Base-by-base conservation (phyloP, 37 sponge, comb jelly and placozoan species). In the Axinella damicornis region DNA sequence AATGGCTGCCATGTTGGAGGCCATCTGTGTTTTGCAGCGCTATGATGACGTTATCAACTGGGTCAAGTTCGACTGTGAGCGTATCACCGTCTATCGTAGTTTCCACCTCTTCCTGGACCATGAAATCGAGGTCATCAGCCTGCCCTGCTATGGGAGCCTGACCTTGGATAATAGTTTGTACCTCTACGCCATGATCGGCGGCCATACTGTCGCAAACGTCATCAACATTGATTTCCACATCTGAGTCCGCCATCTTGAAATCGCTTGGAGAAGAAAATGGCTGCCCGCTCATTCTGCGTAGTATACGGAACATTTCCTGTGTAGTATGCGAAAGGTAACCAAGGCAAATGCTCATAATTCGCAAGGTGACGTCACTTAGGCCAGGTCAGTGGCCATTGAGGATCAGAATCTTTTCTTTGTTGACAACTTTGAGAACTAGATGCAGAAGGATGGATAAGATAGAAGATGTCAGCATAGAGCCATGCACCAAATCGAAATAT, bases 81-180 rank as follows among this genome's bases (percentile, higher is more conserved):
- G 81, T 72, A 53, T 79, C 90, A 18, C 87, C 90, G 11, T 93
- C 94, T 71, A 90, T 93, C 20, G 94, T 93, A 24, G 94, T 93
- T 56, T 93, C 94, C 54, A 93, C 94, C 71, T 93, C 94, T 83
- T 93, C 90, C 55, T 93, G 94, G 36, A 93, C 94, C 74, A 93
- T 93, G 58, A 86, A 93, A 39, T 93, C 90, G 53, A 93, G 80
- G 19, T 93, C 94, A 31, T 81, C 87, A 55, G 86, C 53, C 46
- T 52, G 77, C 36, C 71, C 76, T 38, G 81, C 41, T 17, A 86
- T 31, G 17, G 80, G 60, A 19, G 86, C 83, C 37, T 89, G 90
- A 28, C 94, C 87, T 72, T 93, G 77, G 30, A 89, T 77, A 34
- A 93, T 93, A 5, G 94, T 93, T 63, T 93, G 67, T 69, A 93